Evolutionary conservation across 2,113 vertebrate species (phyloP), one percentile per base, ranked within the genome.

Genomic region (Empidonax alnorum): DNA sequence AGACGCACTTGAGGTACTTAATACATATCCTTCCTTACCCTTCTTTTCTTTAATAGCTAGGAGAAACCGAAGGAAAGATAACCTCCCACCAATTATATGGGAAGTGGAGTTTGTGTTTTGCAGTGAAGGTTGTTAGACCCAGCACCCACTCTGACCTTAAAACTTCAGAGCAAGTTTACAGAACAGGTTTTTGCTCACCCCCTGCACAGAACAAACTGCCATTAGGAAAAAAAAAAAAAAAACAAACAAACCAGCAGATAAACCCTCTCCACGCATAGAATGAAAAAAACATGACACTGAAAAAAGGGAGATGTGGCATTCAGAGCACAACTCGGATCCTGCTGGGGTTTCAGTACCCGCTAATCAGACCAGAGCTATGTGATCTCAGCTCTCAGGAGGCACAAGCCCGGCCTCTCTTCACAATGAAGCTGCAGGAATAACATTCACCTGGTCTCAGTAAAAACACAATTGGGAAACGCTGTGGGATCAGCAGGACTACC

Each of bases 391-490:
- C 59, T 78, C 35, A 8, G 53, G 44, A 62, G n/a, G 31, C 14
- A 16, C 10, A 8, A 2, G 1, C 47, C 41, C 1, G 1, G 31
- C 35, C 55, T 58, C n/a, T 41, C 81, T 41, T 41, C 2, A 0
- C 58, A 69, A 13, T 7, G 25, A 39, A 76, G 21, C 1, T 74
- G 27, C 23, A 63, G 52, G 59, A 71, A 19, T 30, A 89, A 53
- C 13, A 53, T 87, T 75, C 61, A 63, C 61, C 46, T 67, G 47
- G 41, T 84, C 33, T 81, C 47, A 56, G 6, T 33, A 86, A 71
- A 90, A 59, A 23, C 46, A 59, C 14, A 41, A 23, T 75, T 61
- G 59, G 76, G 79, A 77, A 77, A 72, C 0, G 15, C 61, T 83
- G 42, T 4, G 37, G 47, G 59, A 74, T 41, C 7, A 4, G 53